phyloP scores from a whole-genome alignment of 2,888 invertebrate genomes.

The Cancer borealis region DNA sequence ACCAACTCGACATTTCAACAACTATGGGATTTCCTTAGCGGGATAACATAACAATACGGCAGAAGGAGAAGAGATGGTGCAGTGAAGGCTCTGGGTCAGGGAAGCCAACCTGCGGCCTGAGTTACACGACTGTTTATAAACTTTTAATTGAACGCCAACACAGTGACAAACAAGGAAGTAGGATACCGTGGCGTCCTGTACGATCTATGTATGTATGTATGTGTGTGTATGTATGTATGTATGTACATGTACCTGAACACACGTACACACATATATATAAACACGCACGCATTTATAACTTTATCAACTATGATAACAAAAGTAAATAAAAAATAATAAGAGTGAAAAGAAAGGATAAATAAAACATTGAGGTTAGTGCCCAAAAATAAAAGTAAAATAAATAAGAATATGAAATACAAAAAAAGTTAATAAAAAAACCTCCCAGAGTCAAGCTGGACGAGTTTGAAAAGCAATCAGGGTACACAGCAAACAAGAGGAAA shows the following conservation, averaged over 20 bases:
- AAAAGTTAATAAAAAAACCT: background rate
- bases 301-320: background rate
- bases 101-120: background rate
- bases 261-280: background rate
- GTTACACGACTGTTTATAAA: background rate
- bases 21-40: background rate
- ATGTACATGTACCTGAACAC: background rate
- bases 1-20: background rate
- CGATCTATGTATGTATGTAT: background rate
- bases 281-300: background rate
- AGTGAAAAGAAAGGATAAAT: too few species aligned
- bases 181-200: background rate
- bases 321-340: background rate
- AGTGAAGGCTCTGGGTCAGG: background rate
- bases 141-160: slow-evolving; percentile 32
- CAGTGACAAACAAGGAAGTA: background rate
- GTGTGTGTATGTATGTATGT: too few species aligned
- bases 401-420: background rate
- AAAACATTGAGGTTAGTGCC: too few species aligned
- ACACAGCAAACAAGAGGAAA: too few species aligned
- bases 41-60: background rate
- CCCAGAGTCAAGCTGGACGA: background rate
- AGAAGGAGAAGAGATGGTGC: slow-evolving; percentile 2
- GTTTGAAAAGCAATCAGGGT: slow-evolving; percentile 9
- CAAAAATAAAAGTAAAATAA: too few species aligned